Conservation (phyloP, 2,113 vertebrate genomes). For the Corythaixoides concolor region DNA sequence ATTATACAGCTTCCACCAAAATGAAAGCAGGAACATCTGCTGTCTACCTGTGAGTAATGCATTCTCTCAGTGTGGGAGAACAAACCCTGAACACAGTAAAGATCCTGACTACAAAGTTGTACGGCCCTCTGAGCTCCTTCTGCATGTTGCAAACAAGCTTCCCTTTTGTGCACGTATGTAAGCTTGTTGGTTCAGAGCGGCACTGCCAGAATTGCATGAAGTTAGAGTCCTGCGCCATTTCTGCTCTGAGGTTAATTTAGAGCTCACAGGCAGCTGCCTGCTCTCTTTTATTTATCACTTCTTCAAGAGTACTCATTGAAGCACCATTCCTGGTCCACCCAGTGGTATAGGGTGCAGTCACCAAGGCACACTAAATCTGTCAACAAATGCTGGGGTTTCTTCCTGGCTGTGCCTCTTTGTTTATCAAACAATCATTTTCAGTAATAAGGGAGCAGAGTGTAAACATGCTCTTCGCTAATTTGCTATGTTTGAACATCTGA, state of each 20-base stretch:
- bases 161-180: accelerated
- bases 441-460: constrained; percentile 45
- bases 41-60: neutral
- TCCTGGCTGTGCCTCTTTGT: constrained; percentile 31
- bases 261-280: neutral
- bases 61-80: neutral
- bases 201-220: neutral
- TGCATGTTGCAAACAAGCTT: neutral
- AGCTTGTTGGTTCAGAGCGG: neutral
- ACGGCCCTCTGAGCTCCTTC: neutral
- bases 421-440: constrained; percentile 69
- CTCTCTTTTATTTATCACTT: neutral
- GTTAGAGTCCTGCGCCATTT: neutral
- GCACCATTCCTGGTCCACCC: neutral
- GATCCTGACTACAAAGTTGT: neutral
- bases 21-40: neutral
- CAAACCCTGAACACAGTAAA: neutral
- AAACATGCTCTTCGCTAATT: constrained; percentile 71
- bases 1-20: neutral
- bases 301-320: neutral
- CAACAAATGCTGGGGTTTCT: neutral
- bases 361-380: constrained; percentile 28
- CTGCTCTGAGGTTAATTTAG: neutral
- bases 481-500: constrained; percentile 60
- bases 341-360: neutral